Base-by-base conservation (phyloP, 2,888 invertebrate genomes). In the Orchesella flavescens region DNA sequence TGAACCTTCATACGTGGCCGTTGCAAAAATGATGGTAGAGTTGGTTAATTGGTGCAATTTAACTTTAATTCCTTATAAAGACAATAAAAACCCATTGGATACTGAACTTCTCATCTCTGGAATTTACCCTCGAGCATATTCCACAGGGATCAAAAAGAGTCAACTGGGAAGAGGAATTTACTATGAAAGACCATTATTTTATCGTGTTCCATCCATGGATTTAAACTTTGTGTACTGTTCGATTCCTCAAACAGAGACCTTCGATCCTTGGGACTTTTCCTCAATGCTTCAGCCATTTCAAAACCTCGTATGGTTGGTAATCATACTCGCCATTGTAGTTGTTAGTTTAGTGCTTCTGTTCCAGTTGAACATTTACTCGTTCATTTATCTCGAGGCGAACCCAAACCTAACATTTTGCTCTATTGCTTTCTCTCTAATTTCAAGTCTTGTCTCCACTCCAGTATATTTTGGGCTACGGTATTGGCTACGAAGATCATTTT, bases 201-300 rank as follows among this genome's bases (percentile, higher is more conserved):
- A 17, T 0, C 1, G 12, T 1, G 55, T 72, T 15, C 23, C 5
- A 7, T 17, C 23, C 15, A n/a, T 55, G 1, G 73, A 80, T 23
- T 49, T 53, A n/a, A 80, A 80, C 19, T 81, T 81, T n/a, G 17
- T 68, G 61, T 81, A 81, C 24, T 81, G 81, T n/a, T 34, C 15
- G 12, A 10, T 61, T 53, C 68, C 49, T 1, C 7, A 49, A 13
- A 59, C n/a, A 1, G 80, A 53, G n/a, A 24, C 73, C 0, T 17
- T 66, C 12, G 73, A 57, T n/a, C 43, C 44, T 7, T 74, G 74
- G 81, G 68, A 74, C 15, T 81, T 74, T 12, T 44, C 74, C 21
- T 63, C 68, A 4, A 44, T 75, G 5, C 46, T 66, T 1, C 15
- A 46, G 1, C 69, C 81, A 0, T 61, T 81, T 23, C 65, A 73